Evolutionary conservation across 2,113 vertebrate genomes (phyloP), one percentile per base, ranked within the genome.

Genomic region (Phocoena phocoena): DNA sequence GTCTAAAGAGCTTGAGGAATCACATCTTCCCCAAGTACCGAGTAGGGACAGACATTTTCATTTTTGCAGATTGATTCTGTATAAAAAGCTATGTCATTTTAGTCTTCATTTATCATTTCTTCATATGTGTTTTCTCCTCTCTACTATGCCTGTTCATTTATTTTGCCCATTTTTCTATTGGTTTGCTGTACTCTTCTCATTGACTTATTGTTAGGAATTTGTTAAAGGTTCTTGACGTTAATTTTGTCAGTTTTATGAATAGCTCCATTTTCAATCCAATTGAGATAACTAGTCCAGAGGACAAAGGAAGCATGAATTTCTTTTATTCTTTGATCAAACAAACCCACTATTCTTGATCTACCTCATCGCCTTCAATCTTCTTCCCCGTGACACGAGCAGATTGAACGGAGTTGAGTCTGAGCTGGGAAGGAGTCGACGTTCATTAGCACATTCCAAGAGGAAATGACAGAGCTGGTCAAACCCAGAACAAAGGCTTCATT

Each of bases 321-420:
- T 97, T 96, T 92, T 89, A 91, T 95, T 89, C 28, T 96, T 76
- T 95, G 88, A 97, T 97, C 96, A 97, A 81, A 95, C 92, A 93
- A 81, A 67, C 53, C 70, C 74, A 31, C 85, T 84, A 5, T 84
- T 96, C 84, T 76, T 97, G 82, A 81, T 86, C 96, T 93, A 83
- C 70, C 83, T 80, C 65, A 67, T 90, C 21, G 3, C 74, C 73
- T 98, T 97, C 93, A 95, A 93, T 96, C 96, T 96, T 90, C 38
- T 55, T 6, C 90, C n/a, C 71, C 31, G 23, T 63, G 91, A 90
- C 18, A 63, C 65, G 28, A 89, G 63, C 47, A 50, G 55, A 71
- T 62, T 41, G 76, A 93, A 84, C 58, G 17, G 36, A 67, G 50
- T 8, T 21, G n/a, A 84, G 76, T 97, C 77, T 31, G 85, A 81